A percentile compares a stretch with the other conserved stretches of the same genome.
Evolutionary conservation across 2,888 invertebrate species (phyloP).

Genomic region (Chymomyza fuscimana): DNA sequence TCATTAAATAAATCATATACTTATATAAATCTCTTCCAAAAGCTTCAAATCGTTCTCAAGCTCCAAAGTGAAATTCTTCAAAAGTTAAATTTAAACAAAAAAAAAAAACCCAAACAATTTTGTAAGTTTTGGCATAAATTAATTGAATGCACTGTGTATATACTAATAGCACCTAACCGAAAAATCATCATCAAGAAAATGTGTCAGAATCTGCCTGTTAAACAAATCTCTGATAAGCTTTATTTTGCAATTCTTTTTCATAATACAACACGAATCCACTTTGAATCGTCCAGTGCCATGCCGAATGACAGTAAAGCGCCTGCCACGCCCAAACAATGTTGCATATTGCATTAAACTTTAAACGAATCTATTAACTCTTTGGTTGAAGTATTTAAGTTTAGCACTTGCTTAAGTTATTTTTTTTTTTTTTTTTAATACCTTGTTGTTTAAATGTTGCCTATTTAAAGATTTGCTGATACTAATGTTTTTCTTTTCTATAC

Average conservation of each 20-base stretch:
- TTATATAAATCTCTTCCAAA: slow-evolving; percentile 29
- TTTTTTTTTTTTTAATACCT: not conserved
- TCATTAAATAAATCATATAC: not conserved
- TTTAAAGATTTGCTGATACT: not conserved
- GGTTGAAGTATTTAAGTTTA: not conserved
- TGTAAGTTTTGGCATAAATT: slow-evolving; percentile 1
- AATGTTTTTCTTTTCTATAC: slow-evolving; percentile 33
- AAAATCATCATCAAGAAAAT: not conserved
- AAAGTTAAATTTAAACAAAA: slow-evolving; percentile 44
- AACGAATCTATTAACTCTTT: not conserved
- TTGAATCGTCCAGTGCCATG: slow-evolving; percentile 26
- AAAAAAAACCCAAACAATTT: slow-evolving; percentile 8
- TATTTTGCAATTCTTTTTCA: slow-evolving; percentile 33
- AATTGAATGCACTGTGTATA: not conserved
- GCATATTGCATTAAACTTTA: slow-evolving; percentile 53
- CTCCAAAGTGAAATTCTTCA: slow-evolving; percentile 68
- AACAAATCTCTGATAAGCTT: slow-evolving; percentile 14
- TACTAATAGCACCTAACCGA: not conserved
- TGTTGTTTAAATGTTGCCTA: not conserved
- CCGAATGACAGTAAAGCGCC: slow-evolving; percentile 25
- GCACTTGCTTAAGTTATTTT: not conserved
- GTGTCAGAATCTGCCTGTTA: not conserved
- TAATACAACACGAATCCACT: slow-evolving; percentile 10
- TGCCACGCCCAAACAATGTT: slow-evolving; percentile 61
- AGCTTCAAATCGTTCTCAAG: slow-evolving; percentile 66